These are phyloP conservation scores for Thymelicus sylvestris DNA, from an alignment of 2,888 invertebrate genomes.

Conservation along the genomic window DNA sequence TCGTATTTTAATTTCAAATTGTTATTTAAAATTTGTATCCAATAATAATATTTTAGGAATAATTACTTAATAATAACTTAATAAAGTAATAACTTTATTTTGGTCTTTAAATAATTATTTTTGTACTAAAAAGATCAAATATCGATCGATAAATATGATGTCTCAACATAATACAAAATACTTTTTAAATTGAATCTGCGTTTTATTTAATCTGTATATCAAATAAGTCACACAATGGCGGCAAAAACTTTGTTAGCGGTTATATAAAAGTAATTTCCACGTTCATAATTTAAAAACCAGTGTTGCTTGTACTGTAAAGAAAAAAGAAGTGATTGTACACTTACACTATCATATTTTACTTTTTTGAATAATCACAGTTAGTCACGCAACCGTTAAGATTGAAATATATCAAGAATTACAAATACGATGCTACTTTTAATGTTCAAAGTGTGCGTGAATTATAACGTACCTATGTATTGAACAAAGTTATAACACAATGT, in stretches of 20 bases:
- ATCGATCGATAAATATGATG: too few species aligned
- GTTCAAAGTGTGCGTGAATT: too few species aligned
- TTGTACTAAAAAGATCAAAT: too few species aligned
- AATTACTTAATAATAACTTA: too few species aligned
- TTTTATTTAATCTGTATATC: slow-evolving; percentile 1
- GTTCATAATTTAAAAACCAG: slow-evolving; percentile 10
- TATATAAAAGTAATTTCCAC: slow-evolving; percentile 3
- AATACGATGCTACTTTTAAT: too few species aligned
- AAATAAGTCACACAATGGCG: slow-evolving; percentile 1
- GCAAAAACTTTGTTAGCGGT: neutral
- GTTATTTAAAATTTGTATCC: too few species aligned
- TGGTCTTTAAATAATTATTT: too few species aligned
- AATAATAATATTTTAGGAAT: too few species aligned
- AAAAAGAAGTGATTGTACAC: slow-evolving; percentile 4
- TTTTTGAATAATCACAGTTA: neutral
- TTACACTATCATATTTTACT: slow-evolving; percentile 5
- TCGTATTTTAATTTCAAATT: too few species aligned
- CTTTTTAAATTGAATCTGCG: neutral
- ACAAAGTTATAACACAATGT: too few species aligned
- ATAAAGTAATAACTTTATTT: too few species aligned
- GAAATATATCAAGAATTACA: neutral
- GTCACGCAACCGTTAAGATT: neutral
- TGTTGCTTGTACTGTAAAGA: neutral
- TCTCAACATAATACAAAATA: neutral
- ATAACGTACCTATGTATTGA: too few species aligned